Conservation (phyloP, 2,797 vertebrate genomes). For the Megaceryle alcyon region DNA sequence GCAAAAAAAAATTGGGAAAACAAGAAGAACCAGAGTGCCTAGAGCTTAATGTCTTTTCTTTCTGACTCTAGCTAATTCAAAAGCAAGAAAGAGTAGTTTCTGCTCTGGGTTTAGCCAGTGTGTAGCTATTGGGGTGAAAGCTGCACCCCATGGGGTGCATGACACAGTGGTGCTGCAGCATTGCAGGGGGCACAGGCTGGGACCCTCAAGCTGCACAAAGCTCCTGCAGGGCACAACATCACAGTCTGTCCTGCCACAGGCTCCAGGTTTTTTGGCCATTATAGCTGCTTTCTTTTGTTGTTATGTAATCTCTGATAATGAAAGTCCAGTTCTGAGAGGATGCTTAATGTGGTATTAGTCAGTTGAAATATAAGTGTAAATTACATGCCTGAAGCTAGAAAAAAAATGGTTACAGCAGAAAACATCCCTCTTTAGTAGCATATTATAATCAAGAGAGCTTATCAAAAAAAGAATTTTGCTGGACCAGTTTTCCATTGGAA, state of each 20-base stretch:
- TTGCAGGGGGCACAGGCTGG: accelerated
- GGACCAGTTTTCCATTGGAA: conserved; percentile 34
- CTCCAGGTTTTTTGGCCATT: not conserved
- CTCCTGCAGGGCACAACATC: not conserved
- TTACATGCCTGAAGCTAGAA: conserved; percentile 69
- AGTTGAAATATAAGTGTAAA: conserved; percentile 69
- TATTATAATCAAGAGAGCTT: conserved; percentile 52
- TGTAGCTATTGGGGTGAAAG: not conserved
- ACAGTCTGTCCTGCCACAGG: not conserved
- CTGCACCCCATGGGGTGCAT: not conserved
- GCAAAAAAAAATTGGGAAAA: not conserved
- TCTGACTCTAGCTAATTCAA: not conserved
- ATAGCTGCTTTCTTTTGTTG: conserved; percentile 3
- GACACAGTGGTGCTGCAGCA: not conserved
- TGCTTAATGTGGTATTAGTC: conserved; percentile 67
- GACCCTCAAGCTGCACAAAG: not conserved
- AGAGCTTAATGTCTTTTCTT: not conserved
- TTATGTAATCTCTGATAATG: conserved; percentile 53
- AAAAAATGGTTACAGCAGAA: conserved; percentile 63
- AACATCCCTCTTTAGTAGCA: conserved; percentile 62
- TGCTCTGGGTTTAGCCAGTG: not conserved
- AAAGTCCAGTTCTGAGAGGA: conserved; percentile 63
- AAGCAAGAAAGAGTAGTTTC: not conserved
- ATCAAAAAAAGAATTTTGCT: conserved; percentile 56
- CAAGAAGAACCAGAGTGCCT: not conserved